Percentiles rank a stretch among this genome's conserved stretches.
Conservation (phyloP, 2,113 vertebrate genomes). For the Mustelus asterias region DNA sequence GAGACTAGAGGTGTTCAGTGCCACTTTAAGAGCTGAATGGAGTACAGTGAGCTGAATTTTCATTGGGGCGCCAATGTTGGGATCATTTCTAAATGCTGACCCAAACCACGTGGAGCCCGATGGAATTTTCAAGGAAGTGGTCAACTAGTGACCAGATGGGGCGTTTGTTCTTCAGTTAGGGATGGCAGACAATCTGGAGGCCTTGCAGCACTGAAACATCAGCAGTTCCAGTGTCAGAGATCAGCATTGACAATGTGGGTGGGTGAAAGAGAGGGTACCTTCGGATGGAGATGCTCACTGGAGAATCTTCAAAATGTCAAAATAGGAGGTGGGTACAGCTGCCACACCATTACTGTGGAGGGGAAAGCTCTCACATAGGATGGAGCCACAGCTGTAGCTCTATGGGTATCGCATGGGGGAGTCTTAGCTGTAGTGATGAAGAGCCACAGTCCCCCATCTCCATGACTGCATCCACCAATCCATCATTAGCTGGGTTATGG, state of each 20-base stretch:
- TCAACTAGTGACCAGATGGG: neutral
- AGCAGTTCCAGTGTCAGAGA: neutral
- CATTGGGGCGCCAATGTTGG: neutral
- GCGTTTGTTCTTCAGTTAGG: neutral
- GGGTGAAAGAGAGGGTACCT: neutral
- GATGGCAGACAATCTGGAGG: neutral
- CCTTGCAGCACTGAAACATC: neutral
- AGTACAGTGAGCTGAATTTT: neutral
- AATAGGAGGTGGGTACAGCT: neutral
- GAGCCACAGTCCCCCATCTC: no score
- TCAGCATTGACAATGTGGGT: neutral
- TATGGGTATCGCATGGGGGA: no score
- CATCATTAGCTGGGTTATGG: neutral
- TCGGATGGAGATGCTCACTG: neutral
- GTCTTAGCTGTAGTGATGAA: no score
- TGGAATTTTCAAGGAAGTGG: neutral
- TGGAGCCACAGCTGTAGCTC: neutral
- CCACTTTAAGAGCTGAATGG: neutral
- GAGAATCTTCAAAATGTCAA: neutral
- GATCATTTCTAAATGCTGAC: neutral
- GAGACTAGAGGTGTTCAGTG: neutral
- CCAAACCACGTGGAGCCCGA: neutral
- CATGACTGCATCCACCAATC: no score
- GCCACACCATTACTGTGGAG: neutral
- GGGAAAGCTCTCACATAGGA: neutral